Conservation (phyloP, 2,113 vertebrate species). For the Chlorodrepanis virens region DNA sequence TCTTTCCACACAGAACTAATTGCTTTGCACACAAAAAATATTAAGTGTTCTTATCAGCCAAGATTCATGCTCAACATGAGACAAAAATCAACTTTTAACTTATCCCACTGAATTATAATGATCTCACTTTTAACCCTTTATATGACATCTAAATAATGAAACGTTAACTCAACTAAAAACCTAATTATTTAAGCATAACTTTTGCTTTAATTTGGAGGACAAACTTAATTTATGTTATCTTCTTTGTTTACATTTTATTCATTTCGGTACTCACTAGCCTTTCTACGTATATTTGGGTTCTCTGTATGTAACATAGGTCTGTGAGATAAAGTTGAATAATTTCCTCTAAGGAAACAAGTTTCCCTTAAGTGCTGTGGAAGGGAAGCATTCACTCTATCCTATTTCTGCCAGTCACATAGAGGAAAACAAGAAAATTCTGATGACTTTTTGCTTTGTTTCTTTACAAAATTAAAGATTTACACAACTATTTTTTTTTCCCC, state of each 20-base stretch:
- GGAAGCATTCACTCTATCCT: background rate
- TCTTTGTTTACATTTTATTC: background rate
- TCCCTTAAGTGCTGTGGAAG: background rate
- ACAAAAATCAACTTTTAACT: background rate
- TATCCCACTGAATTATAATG: background rate
- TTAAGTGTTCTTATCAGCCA: background rate
- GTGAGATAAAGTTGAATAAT: background rate
- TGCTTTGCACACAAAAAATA: background rate
- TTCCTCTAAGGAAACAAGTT: background rate
- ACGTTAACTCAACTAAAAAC: background rate
- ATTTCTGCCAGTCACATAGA: background rate
- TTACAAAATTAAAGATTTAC: background rate
- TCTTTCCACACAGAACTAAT: background rate
- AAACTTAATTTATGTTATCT: background rate
- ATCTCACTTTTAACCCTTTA: background rate
- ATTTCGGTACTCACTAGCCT: background rate
- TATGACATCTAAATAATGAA: background rate
- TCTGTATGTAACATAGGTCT: background rate
- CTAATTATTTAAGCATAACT: background rate
- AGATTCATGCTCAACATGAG: background rate
- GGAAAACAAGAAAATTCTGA: background rate
- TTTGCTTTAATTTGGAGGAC: background rate
- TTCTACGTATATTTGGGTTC: background rate
- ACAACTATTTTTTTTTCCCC: background rate
- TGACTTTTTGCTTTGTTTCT: background rate